Evolutionary conservation across 2,113 vertebrate species (phyloP).

Genomic region (Mesocricetus auratus): DNA sequence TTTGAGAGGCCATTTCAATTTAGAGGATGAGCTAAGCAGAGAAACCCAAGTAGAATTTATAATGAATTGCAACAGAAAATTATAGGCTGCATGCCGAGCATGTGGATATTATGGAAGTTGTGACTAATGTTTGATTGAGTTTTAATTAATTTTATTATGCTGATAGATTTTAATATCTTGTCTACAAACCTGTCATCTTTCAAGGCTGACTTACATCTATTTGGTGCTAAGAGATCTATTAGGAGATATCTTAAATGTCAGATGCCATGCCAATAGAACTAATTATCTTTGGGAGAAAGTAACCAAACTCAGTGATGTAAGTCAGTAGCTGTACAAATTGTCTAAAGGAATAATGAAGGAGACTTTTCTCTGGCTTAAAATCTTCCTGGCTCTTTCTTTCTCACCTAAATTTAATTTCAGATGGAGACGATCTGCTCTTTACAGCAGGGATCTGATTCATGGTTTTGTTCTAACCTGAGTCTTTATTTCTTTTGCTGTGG

Average conservation of each 20-base stretch:
- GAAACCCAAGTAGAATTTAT: neutral
- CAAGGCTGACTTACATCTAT: neutral
- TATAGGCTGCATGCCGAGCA: neutral
- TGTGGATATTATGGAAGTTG: neutral
- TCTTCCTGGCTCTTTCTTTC: neutral
- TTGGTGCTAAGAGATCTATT: slow-evolving; percentile 19
- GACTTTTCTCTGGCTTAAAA: slow-evolving; percentile 20
- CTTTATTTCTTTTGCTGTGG: slow-evolving; percentile 75
- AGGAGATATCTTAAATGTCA: slow-evolving; percentile 47
- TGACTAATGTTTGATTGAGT: neutral
- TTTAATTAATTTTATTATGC: slow-evolving; percentile 61
- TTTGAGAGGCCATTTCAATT: neutral
- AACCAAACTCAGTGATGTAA: neutral
- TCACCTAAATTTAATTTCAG: slow-evolving; percentile 69
- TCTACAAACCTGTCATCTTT: slow-evolving; percentile 38
- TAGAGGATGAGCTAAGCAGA: neutral
- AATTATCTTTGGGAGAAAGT: neutral
- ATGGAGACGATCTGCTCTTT: slow-evolving; percentile 76
- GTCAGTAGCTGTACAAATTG: neutral
- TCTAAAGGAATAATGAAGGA: neutral
- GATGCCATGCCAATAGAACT: slow-evolving; percentile 36
- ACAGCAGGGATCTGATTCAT: slow-evolving; percentile 60
- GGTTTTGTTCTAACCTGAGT: slow-evolving; percentile 68
- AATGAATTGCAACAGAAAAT: neutral
- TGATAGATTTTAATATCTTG: neutral